A percentile compares a stretch with the other conserved stretches of the same genome.
phyloP scores from a whole-genome alignment of 2,888 invertebrate genomes.

The Norana najaformis region DNA sequence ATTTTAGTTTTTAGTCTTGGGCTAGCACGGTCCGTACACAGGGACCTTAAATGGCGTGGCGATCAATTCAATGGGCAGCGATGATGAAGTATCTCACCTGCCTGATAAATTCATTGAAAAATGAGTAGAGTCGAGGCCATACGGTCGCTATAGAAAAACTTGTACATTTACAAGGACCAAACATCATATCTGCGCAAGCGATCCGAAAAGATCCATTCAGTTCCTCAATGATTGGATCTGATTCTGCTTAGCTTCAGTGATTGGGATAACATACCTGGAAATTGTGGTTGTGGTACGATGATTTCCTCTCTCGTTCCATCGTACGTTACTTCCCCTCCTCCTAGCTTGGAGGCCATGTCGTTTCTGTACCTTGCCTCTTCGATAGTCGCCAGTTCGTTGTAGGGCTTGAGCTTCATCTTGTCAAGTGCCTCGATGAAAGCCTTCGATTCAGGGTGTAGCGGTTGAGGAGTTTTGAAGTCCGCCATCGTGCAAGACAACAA shows the following conservation, averaged over 20 bases:
- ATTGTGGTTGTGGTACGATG: conserved; percentile 14
- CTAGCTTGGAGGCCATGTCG: not conserved
- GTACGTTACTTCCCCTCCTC: not conserved
- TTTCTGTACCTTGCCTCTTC: conserved; percentile 28
- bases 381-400: conserved; percentile 21
- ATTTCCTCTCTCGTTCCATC: not conserved
- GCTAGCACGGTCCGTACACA: too few species aligned
- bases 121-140: too few species aligned
- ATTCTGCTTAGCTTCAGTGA: too few species aligned
- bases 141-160: too few species aligned
- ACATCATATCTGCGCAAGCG: not conserved
- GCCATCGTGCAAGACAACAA: not conserved
- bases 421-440: not conserved
- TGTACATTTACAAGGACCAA: too few species aligned
- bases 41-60: too few species aligned
- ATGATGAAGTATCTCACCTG: too few species aligned
- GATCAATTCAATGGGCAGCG: too few species aligned
- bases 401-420: not conserved
- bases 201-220: too few species aligned
- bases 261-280: not conserved
- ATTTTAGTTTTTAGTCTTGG: too few species aligned
- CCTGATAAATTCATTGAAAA: too few species aligned
- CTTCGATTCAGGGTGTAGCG: conserved; percentile 10
- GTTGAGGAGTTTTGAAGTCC: not conserved
- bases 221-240: too few species aligned